A percentile compares a stretch with the other conserved stretches of the same genome.
Conservation (phyloP, 1,140 invertebrate genomes). For the Drosophila quadrilineata region DNA sequence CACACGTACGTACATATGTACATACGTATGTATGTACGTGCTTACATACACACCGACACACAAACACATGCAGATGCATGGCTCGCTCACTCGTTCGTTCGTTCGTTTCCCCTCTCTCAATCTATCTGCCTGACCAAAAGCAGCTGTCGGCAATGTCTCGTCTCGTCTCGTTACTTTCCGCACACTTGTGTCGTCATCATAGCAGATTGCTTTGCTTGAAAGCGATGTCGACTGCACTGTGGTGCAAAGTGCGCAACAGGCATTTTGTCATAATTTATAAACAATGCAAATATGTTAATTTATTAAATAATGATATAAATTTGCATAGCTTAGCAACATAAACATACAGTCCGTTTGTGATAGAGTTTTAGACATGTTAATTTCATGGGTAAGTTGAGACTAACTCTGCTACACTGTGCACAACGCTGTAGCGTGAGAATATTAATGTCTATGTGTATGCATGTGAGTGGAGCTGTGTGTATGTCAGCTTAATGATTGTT, state of each 20-base stretch:
- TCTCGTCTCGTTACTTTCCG: conserved; percentile 76
- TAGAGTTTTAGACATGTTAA: no score
- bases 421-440: conserved; percentile 34
- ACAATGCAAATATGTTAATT: not conserved
- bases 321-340: not conserved
- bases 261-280: conserved; percentile 14
- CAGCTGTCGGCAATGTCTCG: conserved; percentile 66
- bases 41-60: conserved; percentile 10
- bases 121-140: no score
- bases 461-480: conserved; percentile 14
- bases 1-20: conserved; percentile 26
- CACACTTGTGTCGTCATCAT: conserved; percentile 77
- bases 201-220: conserved; percentile 58
- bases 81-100: conserved; percentile 49
- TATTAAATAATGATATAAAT: no score
- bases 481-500: conserved; percentile 45
- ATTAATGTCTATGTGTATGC: conserved; percentile 18
- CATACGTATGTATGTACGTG: not conserved
- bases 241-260: conserved; percentile 14
- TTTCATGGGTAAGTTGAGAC: not conserved
- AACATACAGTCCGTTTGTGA: not conserved
- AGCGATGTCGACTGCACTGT: conserved; percentile 47
- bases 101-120: conserved; percentile 11
- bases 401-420: conserved; percentile 36
- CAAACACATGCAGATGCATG: not conserved